Percentiles rank a stretch among this genome's conserved stretches.
phyloP scores from a whole-genome alignment of 2,113 vertebrate genomes.

The Canis aureus region DNA sequence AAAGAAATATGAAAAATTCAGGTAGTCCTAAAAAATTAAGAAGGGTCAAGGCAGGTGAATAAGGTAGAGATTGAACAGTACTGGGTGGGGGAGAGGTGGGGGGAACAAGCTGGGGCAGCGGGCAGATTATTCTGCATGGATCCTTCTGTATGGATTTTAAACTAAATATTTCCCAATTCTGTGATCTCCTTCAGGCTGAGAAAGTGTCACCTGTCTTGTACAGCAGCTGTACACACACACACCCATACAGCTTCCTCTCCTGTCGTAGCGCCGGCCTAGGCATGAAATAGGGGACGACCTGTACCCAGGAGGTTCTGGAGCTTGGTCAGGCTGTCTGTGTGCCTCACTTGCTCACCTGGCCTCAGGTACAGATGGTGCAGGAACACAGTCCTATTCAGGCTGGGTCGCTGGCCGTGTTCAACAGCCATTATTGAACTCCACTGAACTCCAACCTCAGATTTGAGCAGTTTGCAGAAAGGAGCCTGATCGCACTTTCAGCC shows the following conservation, averaged over 20 bases:
- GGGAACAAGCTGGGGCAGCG: too few relatives aligned
- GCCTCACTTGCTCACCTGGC: background rate
- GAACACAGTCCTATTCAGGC: background rate
- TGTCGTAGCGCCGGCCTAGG: rapidly evolving
- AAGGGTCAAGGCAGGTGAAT: background rate
- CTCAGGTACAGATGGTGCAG: background rate
- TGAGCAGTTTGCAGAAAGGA: background rate
- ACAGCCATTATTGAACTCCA: too few relatives aligned
- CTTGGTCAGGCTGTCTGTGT: background rate
- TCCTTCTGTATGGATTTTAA: background rate
- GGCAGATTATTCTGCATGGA: background rate
- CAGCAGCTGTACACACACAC: background rate
- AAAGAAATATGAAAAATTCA: background rate
- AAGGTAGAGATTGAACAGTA: rapidly evolving
- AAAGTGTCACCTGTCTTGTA: background rate
- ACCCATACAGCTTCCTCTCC: background rate
- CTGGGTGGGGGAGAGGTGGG: background rate
- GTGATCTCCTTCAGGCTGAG: background rate
- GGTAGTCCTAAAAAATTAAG: background rate
- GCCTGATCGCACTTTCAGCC: background rate
- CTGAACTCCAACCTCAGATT: background rate
- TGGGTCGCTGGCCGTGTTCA: background rate
- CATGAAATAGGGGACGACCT: background rate
- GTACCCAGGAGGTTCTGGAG: background rate
- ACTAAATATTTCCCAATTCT: background rate